Conservation (phyloP, 1,140 invertebrate genomes). For the Planococcus citri region DNA sequence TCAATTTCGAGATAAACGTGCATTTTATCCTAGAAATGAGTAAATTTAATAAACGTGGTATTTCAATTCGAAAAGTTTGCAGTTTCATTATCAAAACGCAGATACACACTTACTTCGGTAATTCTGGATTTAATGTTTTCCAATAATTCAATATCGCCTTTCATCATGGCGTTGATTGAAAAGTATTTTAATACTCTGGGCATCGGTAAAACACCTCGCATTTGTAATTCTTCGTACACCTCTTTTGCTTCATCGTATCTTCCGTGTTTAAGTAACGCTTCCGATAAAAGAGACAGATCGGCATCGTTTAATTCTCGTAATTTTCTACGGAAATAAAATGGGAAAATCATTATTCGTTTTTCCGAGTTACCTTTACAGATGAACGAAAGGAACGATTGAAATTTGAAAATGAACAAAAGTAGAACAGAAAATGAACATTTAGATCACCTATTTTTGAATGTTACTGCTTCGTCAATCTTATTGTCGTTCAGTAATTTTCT, state of each 20-base stretch:
- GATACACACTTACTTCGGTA: not conserved
- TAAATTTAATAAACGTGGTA: not conserved
- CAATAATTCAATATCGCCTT: not conserved
- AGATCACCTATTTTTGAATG: not conserved
- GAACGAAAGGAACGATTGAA: too few species aligned
- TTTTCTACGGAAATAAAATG: too few species aligned
- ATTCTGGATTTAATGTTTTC: not conserved
- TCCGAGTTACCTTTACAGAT: too few species aligned
- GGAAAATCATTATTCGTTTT: not conserved
- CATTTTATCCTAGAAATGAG: not conserved
- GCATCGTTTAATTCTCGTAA: not conserved
- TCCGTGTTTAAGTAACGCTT: not conserved
- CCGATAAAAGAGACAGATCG: not conserved
- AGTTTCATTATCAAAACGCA: too few species aligned
- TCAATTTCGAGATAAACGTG: not conserved
- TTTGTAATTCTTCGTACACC: not conserved
- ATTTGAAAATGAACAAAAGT: too few species aligned
- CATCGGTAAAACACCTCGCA: not conserved
- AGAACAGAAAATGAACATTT: not conserved
- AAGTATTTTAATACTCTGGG: not conserved
- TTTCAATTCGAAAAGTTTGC: not conserved
- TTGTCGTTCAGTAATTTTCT: not conserved
- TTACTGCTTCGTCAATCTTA: not conserved
- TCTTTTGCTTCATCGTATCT: not conserved
- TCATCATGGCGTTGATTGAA: not conserved